Conservation (phyloP, 2,113 vertebrate genomes). For the Scopus umbretta region DNA sequence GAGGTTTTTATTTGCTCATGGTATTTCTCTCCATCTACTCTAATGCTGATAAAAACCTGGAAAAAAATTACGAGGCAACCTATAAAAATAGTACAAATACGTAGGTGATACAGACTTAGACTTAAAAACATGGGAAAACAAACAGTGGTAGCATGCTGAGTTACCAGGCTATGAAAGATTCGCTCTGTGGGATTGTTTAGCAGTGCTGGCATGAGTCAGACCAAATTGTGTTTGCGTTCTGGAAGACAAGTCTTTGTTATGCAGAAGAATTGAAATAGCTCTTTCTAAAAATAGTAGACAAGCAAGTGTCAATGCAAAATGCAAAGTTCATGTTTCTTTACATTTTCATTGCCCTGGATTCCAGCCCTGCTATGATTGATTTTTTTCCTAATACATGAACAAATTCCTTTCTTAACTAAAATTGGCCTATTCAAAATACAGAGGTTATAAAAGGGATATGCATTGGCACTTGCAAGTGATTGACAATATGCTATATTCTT, state of each 20-base stretch:
- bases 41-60: neutral
- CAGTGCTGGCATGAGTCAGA: slow-evolving; percentile 15
- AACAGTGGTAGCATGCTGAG: neutral
- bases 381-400: neutral
- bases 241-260: slow-evolving; percentile 24
- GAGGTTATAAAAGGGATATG: neutral
- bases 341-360: neutral
- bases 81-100: neutral
- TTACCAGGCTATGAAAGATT: slow-evolving; percentile 32
- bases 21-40: neutral
- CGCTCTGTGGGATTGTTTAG: slow-evolving; percentile 8
- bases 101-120: neutral
- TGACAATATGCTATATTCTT: neutral
- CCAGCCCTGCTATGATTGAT: neutral
- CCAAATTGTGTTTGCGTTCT: slow-evolving; percentile 14
- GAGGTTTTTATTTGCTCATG: neutral
- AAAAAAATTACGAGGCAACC: neutral
- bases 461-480: neutral
- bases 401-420: neutral
- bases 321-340: slow-evolving; percentile 35
- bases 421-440: neutral
- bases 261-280: slow-evolving; percentile 7
- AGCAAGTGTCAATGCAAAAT: slow-evolving; percentile 20
- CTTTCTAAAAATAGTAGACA: slow-evolving; percentile 45
- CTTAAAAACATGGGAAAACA: neutral